Evolutionary conservation across 2,113 vertebrate species (phyloP).

Genomic region (Tylochromis polylepis): DNA sequence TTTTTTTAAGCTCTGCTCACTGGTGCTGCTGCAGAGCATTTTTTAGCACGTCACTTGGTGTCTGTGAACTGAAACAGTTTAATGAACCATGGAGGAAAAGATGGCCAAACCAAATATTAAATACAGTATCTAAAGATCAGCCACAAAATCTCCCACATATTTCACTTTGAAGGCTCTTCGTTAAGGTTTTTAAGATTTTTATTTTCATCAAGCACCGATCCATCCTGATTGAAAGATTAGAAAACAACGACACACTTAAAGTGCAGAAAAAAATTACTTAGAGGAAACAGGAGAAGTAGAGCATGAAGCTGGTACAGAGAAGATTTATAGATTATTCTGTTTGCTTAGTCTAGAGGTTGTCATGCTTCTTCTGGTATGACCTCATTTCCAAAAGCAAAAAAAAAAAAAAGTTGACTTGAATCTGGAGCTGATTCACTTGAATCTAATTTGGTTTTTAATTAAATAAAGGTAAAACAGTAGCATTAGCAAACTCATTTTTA

Average conservation of each 20-base stretch:
- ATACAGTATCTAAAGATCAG: constrained; percentile 17
- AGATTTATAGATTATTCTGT: neutral
- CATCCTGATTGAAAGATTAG: constrained; percentile 24
- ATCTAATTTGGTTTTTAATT: neutral
- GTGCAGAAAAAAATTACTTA: neutral
- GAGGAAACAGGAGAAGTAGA: neutral
- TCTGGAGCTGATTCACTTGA: too few species aligned
- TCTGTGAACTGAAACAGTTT: neutral
- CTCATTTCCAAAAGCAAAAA: neutral
- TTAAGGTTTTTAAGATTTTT: neutral
- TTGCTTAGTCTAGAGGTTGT: neutral
- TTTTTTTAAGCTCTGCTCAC: neutral
- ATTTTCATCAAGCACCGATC: neutral
- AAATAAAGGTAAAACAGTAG: neutral
- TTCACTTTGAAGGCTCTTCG: constrained; percentile 16
- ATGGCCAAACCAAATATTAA: neutral
- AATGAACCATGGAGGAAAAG: neutral
- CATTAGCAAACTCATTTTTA: neutral
- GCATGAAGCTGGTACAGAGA: neutral
- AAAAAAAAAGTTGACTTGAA: neutral
- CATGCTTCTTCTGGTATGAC: neutral
- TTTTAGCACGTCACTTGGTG: neutral
- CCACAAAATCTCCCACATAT: neutral
- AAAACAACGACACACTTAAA: neutral
- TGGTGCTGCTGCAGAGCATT: neutral